Evolutionary conservation across 2,113 vertebrate species (phyloP).

Genomic region (Aptenodytes forsteri): DNA sequence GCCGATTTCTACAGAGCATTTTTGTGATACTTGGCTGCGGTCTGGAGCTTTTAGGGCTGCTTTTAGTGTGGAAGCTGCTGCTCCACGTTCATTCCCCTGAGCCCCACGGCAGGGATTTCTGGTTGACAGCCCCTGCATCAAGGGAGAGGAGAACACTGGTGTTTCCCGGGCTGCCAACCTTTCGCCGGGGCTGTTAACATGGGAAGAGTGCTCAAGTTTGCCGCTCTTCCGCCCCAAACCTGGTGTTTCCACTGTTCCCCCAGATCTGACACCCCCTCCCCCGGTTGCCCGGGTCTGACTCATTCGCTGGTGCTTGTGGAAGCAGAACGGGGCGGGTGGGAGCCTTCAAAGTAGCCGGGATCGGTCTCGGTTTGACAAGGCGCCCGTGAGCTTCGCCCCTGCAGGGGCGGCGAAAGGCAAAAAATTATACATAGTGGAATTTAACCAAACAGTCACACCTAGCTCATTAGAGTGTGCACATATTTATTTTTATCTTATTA

Average conservation of each 20-base stretch:
- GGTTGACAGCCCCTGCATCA: background rate
- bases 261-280: constrained; percentile 7
- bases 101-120: background rate
- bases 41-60: background rate
- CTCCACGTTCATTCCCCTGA: background rate
- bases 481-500: constrained; percentile 39
- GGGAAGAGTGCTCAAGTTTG: background rate
- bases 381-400: constrained; percentile 1
- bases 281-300: background rate
- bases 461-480: background rate
- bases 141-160: background rate
- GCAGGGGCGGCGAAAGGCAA: background rate
- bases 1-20: background rate
- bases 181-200: background rate
- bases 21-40: background rate
- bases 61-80: background rate
- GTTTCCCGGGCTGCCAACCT: background rate
- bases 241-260: background rate
- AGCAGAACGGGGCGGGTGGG: background rate
- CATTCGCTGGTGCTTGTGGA: background rate
- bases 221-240: background rate
- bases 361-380: background rate
- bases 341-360: background rate
- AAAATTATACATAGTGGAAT: background rate
- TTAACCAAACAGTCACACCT: background rate